Evolutionary conservation across 1,140 invertebrate genomes (phyloP), one percentile per base, ranked within the genome.

Genomic region (Scaptomyza graminum): DNA sequence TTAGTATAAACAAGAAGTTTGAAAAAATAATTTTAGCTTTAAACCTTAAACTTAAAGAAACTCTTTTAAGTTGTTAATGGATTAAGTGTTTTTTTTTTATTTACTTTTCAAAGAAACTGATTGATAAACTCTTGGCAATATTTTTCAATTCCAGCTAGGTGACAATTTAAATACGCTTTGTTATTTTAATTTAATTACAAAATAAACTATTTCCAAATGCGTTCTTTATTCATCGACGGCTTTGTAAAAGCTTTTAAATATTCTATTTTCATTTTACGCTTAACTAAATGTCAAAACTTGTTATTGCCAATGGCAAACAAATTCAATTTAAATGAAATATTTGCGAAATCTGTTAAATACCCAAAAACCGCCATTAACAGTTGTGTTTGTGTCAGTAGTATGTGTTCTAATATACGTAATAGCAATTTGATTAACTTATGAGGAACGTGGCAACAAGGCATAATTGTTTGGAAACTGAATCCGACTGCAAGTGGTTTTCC

Each of bases 391-490:
- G 11, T 31, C 4, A 31, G 31, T 51, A 22, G 3, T 7, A 18
- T 28, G 5, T 31, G 28, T 31, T 31, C 7, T 1, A 52, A 59
- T 31, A 15, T 11, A 41, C 22, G 47, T 75, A 66, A 72, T 37
- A 18, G 41, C 55, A 66, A 63, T 56, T 65, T 52, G 62, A 64
- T 74, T 57, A 61, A 60, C 5, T 66, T 56, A 57, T 12, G 9
- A 37, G 3, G 34, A 5, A 5, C 18, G 62, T 69, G 50, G 39
- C 81, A 76, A 73, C 62, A 1, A 52, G 47, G 54, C 39, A 62
- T 85, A 85, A 85, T 85, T 85, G 66, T 80, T 50, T 67, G 50
- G 61, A 22, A 63, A 66, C 57, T 56, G 6, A 69, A 70, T 61
- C 71, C 62, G 51, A 47, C 72, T 66, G 64, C 25, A 69, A 50